Conservation (phyloP, 2,797 vertebrate genomes). For the Poecilia picta region DNA sequence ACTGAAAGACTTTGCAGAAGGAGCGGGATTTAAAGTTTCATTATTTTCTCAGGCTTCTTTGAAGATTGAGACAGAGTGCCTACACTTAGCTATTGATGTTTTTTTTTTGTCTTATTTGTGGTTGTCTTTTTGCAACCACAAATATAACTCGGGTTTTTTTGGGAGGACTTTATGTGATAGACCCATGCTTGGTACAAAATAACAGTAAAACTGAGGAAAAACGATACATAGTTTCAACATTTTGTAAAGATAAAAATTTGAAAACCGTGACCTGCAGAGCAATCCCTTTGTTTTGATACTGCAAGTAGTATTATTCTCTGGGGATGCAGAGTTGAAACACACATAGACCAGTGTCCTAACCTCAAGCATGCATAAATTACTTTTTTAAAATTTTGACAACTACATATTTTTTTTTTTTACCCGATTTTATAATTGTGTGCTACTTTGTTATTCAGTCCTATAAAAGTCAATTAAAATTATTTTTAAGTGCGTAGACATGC, state of each 20-base stretch:
- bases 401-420: background rate
- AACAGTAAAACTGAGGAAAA: background rate
- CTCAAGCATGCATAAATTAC: background rate
- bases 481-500: background rate
- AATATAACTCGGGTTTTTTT: background rate
- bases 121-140: background rate
- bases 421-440: background rate
- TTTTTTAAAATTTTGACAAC: background rate
- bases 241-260: background rate
- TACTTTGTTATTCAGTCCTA: background rate
- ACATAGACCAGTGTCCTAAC: no score
- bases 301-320: background rate
- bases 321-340: background rate
- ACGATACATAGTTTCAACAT: background rate
- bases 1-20: constrained; percentile 1
- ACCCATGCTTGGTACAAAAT: background rate
- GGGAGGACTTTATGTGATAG: background rate
- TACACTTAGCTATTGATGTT: background rate
- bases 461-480: background rate
- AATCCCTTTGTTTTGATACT: background rate
- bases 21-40: constrained; percentile 23
- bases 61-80: background rate
- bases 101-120: background rate
- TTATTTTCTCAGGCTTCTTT: constrained; percentile 29
- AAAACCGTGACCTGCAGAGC: background rate